These are phyloP conservation scores for Poeciliopsis presidionis DNA, from an alignment of 2,797 vertebrate species.

Conservation along the genomic window DNA sequence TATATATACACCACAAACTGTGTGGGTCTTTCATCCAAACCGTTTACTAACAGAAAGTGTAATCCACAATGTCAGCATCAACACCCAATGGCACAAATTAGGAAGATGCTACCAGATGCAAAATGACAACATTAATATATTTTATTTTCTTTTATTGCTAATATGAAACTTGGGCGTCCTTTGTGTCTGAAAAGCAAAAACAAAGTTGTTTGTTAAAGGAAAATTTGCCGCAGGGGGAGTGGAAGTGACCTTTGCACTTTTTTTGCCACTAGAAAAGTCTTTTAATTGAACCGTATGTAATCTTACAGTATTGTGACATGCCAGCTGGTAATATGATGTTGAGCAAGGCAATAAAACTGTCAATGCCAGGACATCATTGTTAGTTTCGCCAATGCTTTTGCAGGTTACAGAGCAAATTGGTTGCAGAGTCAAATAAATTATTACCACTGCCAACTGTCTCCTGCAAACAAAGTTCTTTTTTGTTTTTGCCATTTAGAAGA, in stretches of 20 bases:
- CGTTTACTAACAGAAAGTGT: background rate
- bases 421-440: background rate
- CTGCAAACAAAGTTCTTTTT: background rate
- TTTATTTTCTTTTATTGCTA: background rate
- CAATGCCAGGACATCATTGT: background rate
- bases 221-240: background rate
- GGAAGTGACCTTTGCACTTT: background rate
- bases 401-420: background rate
- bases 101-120: background rate
- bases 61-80: background rate
- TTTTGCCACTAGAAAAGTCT: background rate
- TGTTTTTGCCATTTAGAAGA: background rate
- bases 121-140: background rate
- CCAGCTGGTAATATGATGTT: background rate
- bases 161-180: background rate
- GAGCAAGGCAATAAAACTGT: conserved; percentile 1
- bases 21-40: background rate
- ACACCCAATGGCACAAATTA: background rate
- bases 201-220: background rate
- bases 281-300: background rate
- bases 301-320: background rate
- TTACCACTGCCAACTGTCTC: background rate
- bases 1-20: background rate
- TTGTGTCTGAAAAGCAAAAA: background rate
- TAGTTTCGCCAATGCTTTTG: background rate